These are phyloP conservation scores for Agraylea sexmaculata DNA, from an alignment of 1,140 invertebrate species.

Conservation along the genomic window DNA sequence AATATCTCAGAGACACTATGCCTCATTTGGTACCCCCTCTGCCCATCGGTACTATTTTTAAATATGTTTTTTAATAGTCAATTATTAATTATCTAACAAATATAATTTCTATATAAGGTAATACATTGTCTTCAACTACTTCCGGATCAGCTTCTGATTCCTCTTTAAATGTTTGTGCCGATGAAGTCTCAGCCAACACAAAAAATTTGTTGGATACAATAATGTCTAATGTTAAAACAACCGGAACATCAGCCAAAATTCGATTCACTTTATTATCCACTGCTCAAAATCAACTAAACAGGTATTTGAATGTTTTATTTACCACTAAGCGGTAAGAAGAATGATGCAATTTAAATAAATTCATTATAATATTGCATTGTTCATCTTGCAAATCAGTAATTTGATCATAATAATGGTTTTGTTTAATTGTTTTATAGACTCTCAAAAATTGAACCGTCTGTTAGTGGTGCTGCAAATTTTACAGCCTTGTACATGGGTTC, in stretches of 20 bases:
- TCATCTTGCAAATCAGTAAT: not conserved
- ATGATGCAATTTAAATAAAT: not conserved
- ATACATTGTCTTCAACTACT: constrained; percentile 18
- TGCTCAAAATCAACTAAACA: constrained; percentile 58
- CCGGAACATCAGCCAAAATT: constrained; percentile 46
- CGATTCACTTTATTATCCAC: constrained; percentile 54
- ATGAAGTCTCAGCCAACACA: constrained; percentile 34
- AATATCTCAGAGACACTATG: constrained; percentile 87
- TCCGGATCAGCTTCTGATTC: constrained; percentile 22
- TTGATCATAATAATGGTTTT: constrained; percentile 2
- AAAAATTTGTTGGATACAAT: constrained; percentile 58
- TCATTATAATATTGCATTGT: not conserved
- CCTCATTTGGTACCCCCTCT: constrained; percentile 81
- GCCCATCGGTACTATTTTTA: constrained; percentile 43
- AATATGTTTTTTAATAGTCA: not conserved
- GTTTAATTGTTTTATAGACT: constrained; percentile 36
- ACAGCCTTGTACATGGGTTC: constrained; percentile 67
- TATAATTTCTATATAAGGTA: constrained; percentile 9
- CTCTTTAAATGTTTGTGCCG: constrained; percentile 26
- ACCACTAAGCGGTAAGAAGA: not conserved
- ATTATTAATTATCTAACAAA: not conserved
- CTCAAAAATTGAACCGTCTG: constrained; percentile 72
- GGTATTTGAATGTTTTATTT: constrained; percentile 26
- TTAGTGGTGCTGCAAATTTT: constrained; percentile 77
- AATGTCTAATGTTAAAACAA: constrained; percentile 56